phyloP scores from a whole-genome alignment of 2,888 invertebrate species.

The Dryomyza anilis region DNA sequence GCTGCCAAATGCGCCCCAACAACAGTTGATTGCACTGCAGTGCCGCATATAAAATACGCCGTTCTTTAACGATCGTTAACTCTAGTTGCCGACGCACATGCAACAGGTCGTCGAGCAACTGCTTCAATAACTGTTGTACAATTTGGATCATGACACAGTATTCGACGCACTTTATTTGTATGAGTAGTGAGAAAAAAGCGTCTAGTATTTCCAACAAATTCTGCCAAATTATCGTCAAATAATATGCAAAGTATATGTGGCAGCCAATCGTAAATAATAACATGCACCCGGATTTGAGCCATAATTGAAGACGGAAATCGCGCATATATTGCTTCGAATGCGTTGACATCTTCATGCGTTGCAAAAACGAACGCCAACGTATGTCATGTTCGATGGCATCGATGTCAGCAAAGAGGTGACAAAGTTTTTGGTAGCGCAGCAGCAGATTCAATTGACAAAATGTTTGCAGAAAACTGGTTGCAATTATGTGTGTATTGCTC shows the following conservation, averaged over 20 bases:
- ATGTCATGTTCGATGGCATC: slow-evolving; percentile 42
- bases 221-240: slow-evolving; percentile 23
- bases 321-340: not conserved
- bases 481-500: slow-evolving; percentile 33
- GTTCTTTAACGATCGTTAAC: too few species aligned
- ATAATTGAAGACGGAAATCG: slow-evolving; percentile 34
- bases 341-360: not conserved
- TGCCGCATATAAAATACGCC: slow-evolving; percentile 36
- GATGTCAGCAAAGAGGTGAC: slow-evolving; percentile 37
- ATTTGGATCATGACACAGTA: slow-evolving; percentile 42
- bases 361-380: slow-evolving; percentile 10
- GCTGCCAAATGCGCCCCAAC: slow-evolving; percentile 42
- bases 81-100: slow-evolving; percentile 31
- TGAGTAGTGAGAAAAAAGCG: slow-evolving; percentile 30
- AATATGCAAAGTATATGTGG: slow-evolving; percentile 21
- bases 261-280: slow-evolving; percentile 24
- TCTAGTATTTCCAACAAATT: slow-evolving; percentile 33
- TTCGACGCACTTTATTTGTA: slow-evolving; percentile 43
- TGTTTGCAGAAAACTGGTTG: slow-evolving; percentile 30
- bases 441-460: slow-evolving; percentile 33
- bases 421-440: slow-evolving; percentile 29
- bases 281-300: slow-evolving; percentile 35
- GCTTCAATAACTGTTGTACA: slow-evolving; percentile 41
- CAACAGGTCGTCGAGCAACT: slow-evolving; percentile 36
- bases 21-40: slow-evolving; percentile 44